Evolutionary conservation across 2,888 invertebrate genomes (phyloP).

Genomic region (Zygogramma bicolorata): DNA sequence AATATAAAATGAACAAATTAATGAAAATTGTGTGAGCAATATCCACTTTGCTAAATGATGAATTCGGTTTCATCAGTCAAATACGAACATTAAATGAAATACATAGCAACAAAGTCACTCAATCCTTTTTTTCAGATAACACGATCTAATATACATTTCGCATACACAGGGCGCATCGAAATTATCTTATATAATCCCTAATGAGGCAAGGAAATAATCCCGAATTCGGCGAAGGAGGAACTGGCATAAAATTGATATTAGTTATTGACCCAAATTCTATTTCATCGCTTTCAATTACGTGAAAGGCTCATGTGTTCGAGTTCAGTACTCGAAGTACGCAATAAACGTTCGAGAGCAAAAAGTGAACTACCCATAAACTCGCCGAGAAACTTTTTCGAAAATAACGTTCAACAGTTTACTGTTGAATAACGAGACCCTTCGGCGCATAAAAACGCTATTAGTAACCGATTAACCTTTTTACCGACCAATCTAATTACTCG

Average conservation of each 20-base stretch:
- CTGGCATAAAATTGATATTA: not conserved
- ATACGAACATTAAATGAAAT: no score
- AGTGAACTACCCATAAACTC: not conserved
- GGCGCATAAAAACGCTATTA: conserved; percentile 13
- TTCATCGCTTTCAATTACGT: not conserved
- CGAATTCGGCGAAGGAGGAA: no score
- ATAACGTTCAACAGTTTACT: conserved; percentile 15
- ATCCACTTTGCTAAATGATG: no score
- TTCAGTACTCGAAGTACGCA: not conserved
- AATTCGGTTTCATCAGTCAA: no score
- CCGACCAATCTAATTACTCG: conserved; percentile 35
- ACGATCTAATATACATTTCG: no score
- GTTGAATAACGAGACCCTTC: conserved; percentile 18
- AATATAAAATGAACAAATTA: no score
- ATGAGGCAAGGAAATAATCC: no score
- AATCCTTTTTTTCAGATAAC: no score
- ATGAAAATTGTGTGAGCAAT: no score
- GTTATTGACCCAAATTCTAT: not conserved
- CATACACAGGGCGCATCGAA: no score
- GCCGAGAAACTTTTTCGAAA: conserved; percentile 3
- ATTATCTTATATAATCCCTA: no score
- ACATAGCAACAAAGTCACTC: no score
- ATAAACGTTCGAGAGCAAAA: not conserved
- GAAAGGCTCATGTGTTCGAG: not conserved
- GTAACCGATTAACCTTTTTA: conserved; percentile 35